Evolutionary conservation across 2,113 vertebrate species (phyloP).

Genomic region (Diadophis punctatus): DNA sequence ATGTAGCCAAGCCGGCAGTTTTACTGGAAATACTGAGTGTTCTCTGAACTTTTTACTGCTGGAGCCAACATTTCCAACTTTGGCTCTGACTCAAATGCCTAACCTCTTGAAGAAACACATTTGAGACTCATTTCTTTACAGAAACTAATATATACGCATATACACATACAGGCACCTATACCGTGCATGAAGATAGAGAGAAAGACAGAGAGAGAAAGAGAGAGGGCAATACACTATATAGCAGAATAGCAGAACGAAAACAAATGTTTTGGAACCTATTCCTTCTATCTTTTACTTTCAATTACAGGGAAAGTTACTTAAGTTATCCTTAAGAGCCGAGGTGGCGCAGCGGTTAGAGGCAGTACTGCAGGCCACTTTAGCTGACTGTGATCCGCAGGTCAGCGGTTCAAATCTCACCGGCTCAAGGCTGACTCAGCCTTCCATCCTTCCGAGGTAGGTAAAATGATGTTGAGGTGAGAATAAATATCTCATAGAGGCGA

Average conservation of each 20-base stretch:
- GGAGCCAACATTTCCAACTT: constrained; percentile 19
- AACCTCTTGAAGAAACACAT: not conserved
- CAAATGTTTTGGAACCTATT: not conserved
- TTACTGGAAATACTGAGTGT: constrained; percentile 67
- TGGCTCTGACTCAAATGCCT: not conserved
- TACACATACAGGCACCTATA: too few relatives aligned
- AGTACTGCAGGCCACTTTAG: too few relatives aligned
- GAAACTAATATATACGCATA: not conserved
- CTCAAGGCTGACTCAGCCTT: too few relatives aligned
- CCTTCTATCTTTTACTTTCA: not conserved
- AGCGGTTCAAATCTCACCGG: too few relatives aligned
- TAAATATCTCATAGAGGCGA: too few relatives aligned
- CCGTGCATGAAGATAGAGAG: not conserved
- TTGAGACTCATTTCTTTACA: not conserved
- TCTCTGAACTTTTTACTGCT: constrained; percentile 15
- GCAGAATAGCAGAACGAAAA: not conserved
- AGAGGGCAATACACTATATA: not conserved
- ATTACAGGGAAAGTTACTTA: not conserved
- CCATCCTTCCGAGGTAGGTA: too few relatives aligned
- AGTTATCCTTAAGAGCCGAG: too few relatives aligned
- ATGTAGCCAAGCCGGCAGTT: not conserved
- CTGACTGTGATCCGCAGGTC: too few relatives aligned
- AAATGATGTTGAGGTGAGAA: too few relatives aligned
- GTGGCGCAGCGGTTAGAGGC: too few relatives aligned
- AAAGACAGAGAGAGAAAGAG: not conserved